These are phyloP conservation scores for Sterna hirundo DNA, from an alignment of 2,113 vertebrate species.

Conservation along the genomic window DNA sequence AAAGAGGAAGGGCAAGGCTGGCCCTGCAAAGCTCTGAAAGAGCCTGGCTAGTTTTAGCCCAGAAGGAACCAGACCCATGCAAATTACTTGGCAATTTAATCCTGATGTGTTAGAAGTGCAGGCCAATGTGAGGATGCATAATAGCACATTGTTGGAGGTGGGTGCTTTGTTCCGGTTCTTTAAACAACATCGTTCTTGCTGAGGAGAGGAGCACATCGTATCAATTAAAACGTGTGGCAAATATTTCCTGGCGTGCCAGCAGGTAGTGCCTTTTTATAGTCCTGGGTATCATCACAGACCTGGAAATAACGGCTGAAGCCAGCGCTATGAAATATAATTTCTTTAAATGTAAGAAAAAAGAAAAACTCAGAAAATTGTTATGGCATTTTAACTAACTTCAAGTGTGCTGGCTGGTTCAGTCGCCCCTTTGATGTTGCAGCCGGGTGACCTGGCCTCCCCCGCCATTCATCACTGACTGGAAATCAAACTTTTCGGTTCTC, in stretches of 20 bases:
- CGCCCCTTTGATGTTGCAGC: slow-evolving; percentile 58
- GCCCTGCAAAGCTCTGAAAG: background rate
- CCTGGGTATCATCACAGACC: background rate
- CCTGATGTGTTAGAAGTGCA: background rate
- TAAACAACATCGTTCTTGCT: background rate
- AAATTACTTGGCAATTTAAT: background rate
- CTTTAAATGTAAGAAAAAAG: slow-evolving; percentile 57
- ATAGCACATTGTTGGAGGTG: rapidly evolving
- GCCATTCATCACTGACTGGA: slow-evolving; percentile 56
- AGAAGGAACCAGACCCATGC: background rate
- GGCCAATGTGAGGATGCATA: background rate
- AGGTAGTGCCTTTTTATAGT: background rate
- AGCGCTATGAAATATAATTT: slow-evolving; percentile 42
- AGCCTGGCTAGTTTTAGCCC: background rate
- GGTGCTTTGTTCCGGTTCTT: background rate
- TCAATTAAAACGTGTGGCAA: background rate
- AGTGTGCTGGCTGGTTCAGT: slow-evolving; percentile 54
- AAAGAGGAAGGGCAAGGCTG: background rate
- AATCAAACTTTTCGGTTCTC: slow-evolving; percentile 36
- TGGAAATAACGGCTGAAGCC: slow-evolving; percentile 31
- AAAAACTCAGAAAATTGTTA: slow-evolving; percentile 30
- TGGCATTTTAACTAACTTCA: slow-evolving; percentile 64
- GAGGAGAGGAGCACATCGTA: background rate
- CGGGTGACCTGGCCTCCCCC: slow-evolving; percentile 57
- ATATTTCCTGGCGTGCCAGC: background rate